Evolutionary conservation across 2,888 invertebrate genomes (phyloP), one percentile per base, ranked within the genome.

Genomic region (Heliconius erato): DNA sequence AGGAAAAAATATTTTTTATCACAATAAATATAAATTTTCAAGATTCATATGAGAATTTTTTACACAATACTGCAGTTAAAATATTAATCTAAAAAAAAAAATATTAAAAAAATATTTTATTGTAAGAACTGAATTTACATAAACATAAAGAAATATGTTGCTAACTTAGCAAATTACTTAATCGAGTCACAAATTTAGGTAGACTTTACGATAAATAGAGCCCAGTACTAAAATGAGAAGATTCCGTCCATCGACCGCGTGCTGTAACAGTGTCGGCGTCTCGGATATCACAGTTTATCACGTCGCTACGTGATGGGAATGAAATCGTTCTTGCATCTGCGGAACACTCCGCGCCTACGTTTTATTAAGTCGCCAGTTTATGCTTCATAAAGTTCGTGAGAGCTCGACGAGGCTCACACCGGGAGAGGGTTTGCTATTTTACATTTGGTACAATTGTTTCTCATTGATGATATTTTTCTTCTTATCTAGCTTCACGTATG

Each of bases 271-370:
- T n/a, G n/a, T 79, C 82, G 67, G 82, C 82, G 40, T 68, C 72
- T 40, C 79, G 49, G 83, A 83, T 83, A 79, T 79, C 81, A 63
- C 68, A 79, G 84, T 80, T 80, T 80, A 83, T 83, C 81, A 78
- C 81, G 49, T 77, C 3, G 81, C 49, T 77, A 81, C 83, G 83
- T 83, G 83, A 83, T 79, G 65, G 63, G 83, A 83, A 83, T 83
- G 40, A 16, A 76, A 76, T 76, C 63, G 76, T 35, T 63, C 35
- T 63, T 63, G 76, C 76, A 76, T 76, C 76, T 35, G 76, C 59
- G 35, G 76, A 76, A 14, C 16, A 76, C 76, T 76, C 14, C 32
- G 35, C 12, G 76, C 76, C 63, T 63, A 76, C 35, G n/a, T 76
- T 76, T 76, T 76, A 76, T 76, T 35, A 63, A 76, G 63, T 26